Percentiles rank a stretch among this genome's conserved stretches.
Evolutionary conservation across 2,797 vertebrate genomes (phyloP).

Genomic region (Apodemus agrarius): DNA sequence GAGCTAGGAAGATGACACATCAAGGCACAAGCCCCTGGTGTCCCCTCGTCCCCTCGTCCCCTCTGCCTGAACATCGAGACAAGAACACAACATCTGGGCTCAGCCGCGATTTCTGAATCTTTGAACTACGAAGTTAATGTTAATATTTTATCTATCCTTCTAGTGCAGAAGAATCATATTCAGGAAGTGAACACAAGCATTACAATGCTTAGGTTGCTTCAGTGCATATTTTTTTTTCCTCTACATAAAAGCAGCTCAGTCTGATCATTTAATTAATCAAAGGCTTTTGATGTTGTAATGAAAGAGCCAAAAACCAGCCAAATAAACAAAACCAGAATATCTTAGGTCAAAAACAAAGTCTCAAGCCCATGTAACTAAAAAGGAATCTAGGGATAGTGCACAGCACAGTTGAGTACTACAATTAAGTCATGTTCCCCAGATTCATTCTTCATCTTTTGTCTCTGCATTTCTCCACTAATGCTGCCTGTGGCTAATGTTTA

Average conservation of each 20-base stretch:
- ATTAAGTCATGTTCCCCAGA: not conserved
- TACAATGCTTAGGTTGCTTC: not conserved
- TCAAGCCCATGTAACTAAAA: not conserved
- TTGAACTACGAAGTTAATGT: not conserved
- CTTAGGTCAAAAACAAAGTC: not conserved
- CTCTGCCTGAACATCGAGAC: not conserved
- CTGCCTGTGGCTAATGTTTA: not conserved
- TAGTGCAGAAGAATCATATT: not conserved
- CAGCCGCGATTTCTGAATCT: constrained; percentile 1
- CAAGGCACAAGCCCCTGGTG: not conserved
- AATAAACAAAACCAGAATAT: not conserved
- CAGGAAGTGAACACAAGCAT: not conserved
- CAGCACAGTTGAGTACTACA: not conserved
- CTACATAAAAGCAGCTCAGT: not conserved
- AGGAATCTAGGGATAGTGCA: not conserved
- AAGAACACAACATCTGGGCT: not conserved
- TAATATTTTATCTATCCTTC: not conserved
- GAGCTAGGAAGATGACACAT: not conserved
- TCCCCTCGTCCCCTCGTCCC: not conserved
- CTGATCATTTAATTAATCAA: not conserved
- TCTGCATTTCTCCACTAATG: not conserved
- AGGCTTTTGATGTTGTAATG: not conserved
- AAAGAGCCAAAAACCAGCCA: not conserved
- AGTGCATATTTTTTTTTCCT: not conserved
- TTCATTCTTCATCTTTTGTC: not conserved